Percentiles rank a stretch among this genome's conserved stretches.
These are phyloP conservation scores for Hybognathus amarus DNA, from an alignment of 2,797 vertebrate species.

Conservation along the genomic window DNA sequence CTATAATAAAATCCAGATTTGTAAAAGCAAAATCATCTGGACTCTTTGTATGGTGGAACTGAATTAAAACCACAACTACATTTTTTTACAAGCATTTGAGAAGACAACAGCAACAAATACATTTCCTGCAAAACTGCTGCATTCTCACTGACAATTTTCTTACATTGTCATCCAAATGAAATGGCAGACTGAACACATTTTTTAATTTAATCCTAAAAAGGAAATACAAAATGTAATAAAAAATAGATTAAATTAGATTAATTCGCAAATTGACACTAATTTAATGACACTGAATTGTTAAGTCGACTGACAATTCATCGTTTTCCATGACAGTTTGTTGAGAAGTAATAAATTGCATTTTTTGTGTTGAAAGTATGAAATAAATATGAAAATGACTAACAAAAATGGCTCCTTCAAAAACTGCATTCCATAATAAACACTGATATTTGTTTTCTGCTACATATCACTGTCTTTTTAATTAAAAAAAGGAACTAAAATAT, in stretches of 20 bases:
- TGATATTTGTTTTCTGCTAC: neutral
- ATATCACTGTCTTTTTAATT: neutral
- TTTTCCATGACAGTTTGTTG: too few species aligned
- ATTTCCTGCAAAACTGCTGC: neutral
- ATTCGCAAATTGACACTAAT: neutral
- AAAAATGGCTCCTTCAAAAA: neutral
- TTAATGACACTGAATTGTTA: neutral
- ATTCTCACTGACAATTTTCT: neutral
- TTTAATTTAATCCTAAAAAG: neutral
- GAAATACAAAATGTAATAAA: neutral
- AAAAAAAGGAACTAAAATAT: neutral
- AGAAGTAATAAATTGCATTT: too few species aligned
- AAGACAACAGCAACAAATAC: neutral
- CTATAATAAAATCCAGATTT: neutral
- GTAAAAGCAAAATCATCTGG: neutral
- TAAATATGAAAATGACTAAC: neutral
- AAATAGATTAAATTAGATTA: neutral
- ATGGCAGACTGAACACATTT: neutral
- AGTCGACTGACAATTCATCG: neutral
- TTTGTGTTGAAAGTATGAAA: neutral
- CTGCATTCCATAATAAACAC: neutral
- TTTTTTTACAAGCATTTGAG: neutral
- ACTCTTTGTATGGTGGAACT: neutral
- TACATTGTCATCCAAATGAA: neutral
- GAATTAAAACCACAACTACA: neutral